Base-by-base conservation (phyloP, 1,140 invertebrate genomes). In the Heliconius nattereri region DNA sequence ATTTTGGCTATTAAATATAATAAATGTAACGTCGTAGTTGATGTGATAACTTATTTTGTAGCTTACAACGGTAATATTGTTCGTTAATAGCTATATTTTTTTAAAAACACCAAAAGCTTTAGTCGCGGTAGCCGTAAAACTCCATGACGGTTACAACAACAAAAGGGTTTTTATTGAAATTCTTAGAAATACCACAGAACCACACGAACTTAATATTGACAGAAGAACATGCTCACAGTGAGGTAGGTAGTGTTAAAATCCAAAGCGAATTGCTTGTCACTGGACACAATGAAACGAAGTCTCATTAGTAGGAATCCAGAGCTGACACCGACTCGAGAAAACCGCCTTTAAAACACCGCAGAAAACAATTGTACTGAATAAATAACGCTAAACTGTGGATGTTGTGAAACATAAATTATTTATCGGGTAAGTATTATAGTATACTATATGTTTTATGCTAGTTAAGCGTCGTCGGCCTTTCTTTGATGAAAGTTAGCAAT, bases 141-240 rank as follows among this genome's bases (percentile, higher is more conserved):
- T 75, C 72, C 20, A 60, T 11, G 60, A 66, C 23, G 23, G 60
- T 73, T 13, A 60, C 40, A 66, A 77, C 45, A 81, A 57, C 80
- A 81, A 84, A 84, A 82, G 76, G 83, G 76, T 84, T 81, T 76
- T 73, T 72, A 73, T 78, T 81, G 78, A 37, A 81, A 76, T 81
- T 84, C 80, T 78, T 72, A 60, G 78, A 81, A 81, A 82, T 78
- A 78, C 75, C 80, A 76, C 72, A 80, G 71, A 76, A 73, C 74
- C 49, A 40, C 78, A 54, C 71, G 54, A 79, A 73, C 78, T 60
- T 72, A 73, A 81, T 81, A 78, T 83, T 81, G 60, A 75, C 71
- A 54, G 78, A 78, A 80, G 73, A 80, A 82, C 79, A 82, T 73
- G 72, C 45, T 72, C 75, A 79, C 78, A 74, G 74, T 40, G 78